Conservation (phyloP, 2,113 vertebrate genomes). For the Amphiprion ocellaris region DNA sequence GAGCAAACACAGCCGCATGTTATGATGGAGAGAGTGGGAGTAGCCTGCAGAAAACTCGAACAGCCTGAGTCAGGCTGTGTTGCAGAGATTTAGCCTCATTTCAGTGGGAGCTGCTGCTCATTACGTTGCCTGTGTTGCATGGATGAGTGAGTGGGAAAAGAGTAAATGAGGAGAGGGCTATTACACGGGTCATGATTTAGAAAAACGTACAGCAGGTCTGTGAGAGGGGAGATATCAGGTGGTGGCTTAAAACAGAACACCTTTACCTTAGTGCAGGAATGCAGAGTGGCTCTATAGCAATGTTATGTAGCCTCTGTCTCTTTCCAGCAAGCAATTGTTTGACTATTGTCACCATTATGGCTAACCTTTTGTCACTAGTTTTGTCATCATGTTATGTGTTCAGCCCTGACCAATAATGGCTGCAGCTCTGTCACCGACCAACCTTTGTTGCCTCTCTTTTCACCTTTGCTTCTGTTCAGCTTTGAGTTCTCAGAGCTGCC, state of each 20-base stretch:
- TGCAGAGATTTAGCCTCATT: constrained; percentile 44
- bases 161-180: constrained; percentile 14
- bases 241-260: not conserved
- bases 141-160: constrained; percentile 47
- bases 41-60: constrained; percentile 58
- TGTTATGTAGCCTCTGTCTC: not conserved
- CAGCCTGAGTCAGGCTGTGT: constrained; percentile 62
- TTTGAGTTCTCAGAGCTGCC: constrained; percentile 53
- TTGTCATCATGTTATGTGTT: constrained; percentile 35
- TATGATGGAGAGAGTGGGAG: constrained; percentile 30
- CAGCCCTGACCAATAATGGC: constrained; percentile 19
- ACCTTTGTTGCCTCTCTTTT: constrained; percentile 57
- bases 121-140: constrained; percentile 28
- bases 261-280: not conserved
- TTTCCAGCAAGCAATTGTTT: not conserved
- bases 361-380: constrained; percentile 37
- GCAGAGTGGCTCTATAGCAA: not conserved
- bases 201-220: constrained; percentile 28
- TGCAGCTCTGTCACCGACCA: not conserved
- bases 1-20: constrained; percentile 8
- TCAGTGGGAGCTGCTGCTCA: constrained; percentile 46
- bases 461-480: constrained; percentile 38
- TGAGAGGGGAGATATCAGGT: constrained; percentile 1
- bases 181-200: not conserved
- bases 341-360: constrained; percentile 4